A percentile compares a stretch with the other conserved stretches of the same genome.
phyloP scores from a whole-genome alignment of 2,888 invertebrate genomes.

The Hyposoter didymator region DNA sequence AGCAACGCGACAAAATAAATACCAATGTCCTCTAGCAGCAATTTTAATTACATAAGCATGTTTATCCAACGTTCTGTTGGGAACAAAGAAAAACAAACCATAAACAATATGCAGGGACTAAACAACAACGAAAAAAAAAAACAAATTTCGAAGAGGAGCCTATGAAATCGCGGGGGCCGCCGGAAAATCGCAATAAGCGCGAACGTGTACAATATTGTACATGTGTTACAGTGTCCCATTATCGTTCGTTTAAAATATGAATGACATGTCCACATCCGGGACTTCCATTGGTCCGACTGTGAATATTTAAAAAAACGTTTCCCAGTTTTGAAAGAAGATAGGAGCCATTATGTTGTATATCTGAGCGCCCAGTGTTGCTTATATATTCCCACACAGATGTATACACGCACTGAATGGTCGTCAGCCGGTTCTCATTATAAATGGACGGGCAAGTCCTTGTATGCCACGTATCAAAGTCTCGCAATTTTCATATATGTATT shows the following conservation, averaged over 20 bases:
- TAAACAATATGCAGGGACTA: neutral
- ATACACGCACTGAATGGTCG: slow-evolving; percentile 4
- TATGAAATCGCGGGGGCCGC: neutral
- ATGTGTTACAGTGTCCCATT: slow-evolving; percentile 43
- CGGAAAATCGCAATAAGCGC: slow-evolving; percentile 30
- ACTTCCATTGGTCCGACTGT: slow-evolving; percentile 12
- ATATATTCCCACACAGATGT: neutral
- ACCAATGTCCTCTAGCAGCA: neutral
- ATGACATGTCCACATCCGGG: slow-evolving; percentile 18
- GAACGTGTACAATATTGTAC: slow-evolving; percentile 30
- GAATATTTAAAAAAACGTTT: slow-evolving; percentile 51
- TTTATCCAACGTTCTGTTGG: slow-evolving; percentile 5
- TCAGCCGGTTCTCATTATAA: slow-evolving; percentile 29
- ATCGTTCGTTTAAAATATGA: slow-evolving; percentile 60
- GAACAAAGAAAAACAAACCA: neutral
- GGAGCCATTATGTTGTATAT: slow-evolving; percentile 52
- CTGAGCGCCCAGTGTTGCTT: slow-evolving; percentile 14
- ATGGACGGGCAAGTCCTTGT: slow-evolving; percentile 1
- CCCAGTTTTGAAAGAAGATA: slow-evolving; percentile 48
- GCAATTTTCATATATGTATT: slow-evolving; percentile 7
- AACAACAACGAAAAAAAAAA: neutral
- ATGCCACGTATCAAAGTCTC: neutral
- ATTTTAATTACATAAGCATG: slow-evolving; percentile 60
- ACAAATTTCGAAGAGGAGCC: neutral
- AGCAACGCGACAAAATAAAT: slow-evolving; percentile 14